Percentiles rank a stretch among this genome's conserved stretches.
phyloP scores from a whole-genome alignment of 1,140 invertebrate species.

The Macrobrachium rosenbergii region DNA sequence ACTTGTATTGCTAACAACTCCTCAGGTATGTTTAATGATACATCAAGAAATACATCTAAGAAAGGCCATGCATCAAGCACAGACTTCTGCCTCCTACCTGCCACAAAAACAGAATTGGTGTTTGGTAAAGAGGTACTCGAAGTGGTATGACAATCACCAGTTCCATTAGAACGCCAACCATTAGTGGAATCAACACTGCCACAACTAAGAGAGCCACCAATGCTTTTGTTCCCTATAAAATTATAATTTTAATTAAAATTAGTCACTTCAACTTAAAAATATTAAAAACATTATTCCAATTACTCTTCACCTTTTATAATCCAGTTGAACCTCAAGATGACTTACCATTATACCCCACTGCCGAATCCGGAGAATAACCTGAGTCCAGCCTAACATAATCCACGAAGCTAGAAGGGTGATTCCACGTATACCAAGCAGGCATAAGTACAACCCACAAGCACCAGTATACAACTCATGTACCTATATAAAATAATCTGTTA shows the following conservation, averaged over 20 bases:
- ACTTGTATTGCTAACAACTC: too few relatives aligned
- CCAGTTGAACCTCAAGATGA: constrained; percentile 2
- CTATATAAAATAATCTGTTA: constrained; percentile 58
- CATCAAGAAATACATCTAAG: too few relatives aligned
- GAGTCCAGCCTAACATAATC: constrained; percentile 86
- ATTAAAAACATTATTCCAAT: neutral
- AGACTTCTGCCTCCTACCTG: constrained; percentile 70
- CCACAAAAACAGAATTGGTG: constrained; percentile 91
- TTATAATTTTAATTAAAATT: constrained; percentile 30
- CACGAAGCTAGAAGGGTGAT: constrained; percentile 85
- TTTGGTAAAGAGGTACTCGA: constrained; percentile 92
- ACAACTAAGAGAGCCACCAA: constrained; percentile 82
- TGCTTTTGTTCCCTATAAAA: constrained; percentile 70
- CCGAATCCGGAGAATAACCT: constrained; percentile 59
- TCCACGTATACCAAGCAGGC: constrained; percentile 87
- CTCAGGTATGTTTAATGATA: too few relatives aligned
- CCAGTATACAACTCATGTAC: constrained; percentile 97
- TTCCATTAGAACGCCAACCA: constrained; percentile 93
- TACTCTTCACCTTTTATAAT: neutral
- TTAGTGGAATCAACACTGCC: constrained; percentile 90
- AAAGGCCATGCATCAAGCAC: too few relatives aligned
- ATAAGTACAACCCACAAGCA: constrained; percentile 93
- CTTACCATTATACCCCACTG: constrained; percentile 68
- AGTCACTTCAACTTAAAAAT: constrained; percentile 15
- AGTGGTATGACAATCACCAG: constrained; percentile 92